Conservation (phyloP, 2,113 vertebrate species). For the Daubentonia madagascariensis region DNA sequence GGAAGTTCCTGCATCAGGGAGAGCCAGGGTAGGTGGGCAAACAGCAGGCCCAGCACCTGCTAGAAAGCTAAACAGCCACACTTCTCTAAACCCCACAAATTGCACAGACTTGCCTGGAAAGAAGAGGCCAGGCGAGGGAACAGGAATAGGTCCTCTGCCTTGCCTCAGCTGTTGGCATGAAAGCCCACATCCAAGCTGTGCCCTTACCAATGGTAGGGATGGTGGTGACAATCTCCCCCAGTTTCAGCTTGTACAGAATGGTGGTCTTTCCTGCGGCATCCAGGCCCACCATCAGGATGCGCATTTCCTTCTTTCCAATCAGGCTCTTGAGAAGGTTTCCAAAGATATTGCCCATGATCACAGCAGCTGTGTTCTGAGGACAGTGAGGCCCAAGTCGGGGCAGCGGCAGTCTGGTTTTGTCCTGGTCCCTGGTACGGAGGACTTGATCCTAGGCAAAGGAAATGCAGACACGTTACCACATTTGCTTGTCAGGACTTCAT, state of each 20-base stretch:
- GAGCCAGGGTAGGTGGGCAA: slow-evolving; percentile 35
- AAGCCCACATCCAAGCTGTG: neutral
- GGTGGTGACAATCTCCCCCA: slow-evolving; percentile 95
- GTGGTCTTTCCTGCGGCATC: slow-evolving; percentile 96
- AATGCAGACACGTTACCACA: slow-evolving; percentile 1
- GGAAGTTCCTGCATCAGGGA: slow-evolving; percentile 53
- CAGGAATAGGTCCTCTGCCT: neutral
- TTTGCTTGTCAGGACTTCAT: neutral
- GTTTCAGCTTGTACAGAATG: slow-evolving; percentile 94
- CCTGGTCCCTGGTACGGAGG: slow-evolving; percentile 4
- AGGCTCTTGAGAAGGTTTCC: slow-evolving; percentile 96
- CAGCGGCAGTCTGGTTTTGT: slow-evolving; percentile 34
- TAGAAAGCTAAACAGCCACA: neutral
- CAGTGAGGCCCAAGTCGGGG: slow-evolving; percentile 52
- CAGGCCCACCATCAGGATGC: slow-evolving; percentile 95
- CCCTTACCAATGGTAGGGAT: slow-evolving; percentile 92
- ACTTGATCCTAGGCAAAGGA: slow-evolving; percentile 54
- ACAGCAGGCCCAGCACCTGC: slow-evolving; percentile 37
- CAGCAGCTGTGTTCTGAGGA: slow-evolving; percentile 56
- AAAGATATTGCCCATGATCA: slow-evolving; percentile 93
- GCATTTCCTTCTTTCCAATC: slow-evolving; percentile 96
- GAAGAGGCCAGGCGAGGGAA: neutral
- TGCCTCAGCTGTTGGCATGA: neutral
- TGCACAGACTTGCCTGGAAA: slow-evolving; percentile 11
- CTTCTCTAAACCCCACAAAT: neutral